Base-by-base conservation (phyloP, 2,888 invertebrate genomes). In the Sabatieria punctata region DNA sequence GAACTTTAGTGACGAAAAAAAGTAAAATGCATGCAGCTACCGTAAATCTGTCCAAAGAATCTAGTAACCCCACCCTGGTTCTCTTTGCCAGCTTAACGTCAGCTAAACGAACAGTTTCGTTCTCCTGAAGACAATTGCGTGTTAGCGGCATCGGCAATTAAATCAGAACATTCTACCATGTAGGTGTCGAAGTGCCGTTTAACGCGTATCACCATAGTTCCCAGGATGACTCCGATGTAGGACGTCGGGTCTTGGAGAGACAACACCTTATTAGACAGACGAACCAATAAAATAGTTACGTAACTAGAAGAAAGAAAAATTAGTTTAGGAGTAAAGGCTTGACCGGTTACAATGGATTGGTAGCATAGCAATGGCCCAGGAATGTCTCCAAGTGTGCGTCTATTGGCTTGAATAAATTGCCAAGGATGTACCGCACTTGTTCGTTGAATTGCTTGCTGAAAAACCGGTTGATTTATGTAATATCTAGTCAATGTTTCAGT, bases 171-270 rank as follows among this genome's bases (percentile, higher is more conserved):
- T n/a, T n/a, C 59, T 56, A 71, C 72, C 78, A 95, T 85, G 57
- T 84, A 83, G 57, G 80, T 79, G 71, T 95, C 93, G 61, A 93
- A 85, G 60, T 81, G 81, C 24, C 86, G 71, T 67, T 88, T 88
- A 26, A 85, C 81, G 66, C 85, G 82, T 22, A 88, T 81, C 43
- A 86, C 71, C 42, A 82, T 79, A 18, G 80, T 82, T 11, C 82
- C 86, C 61, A 85, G 85, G 8, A 82, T 81, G 73, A 83, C 83
- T 56, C 82, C 81, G 27, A 88, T 74, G 68, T 83, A 86, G 26
- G 84, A 82, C 49, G 84, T 83, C 43, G 80, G 75, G 65, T 84
- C 80, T 70, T 85, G 79, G 1, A 84, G 80, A 25, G 83, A 82
- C 77, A 86, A 80, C 24, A 89, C 89, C 64, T 93, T 89, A 61